phyloP scores from a whole-genome alignment of 64 coral and sea anemone genomes.

The Stichodactyla mertensii region DNA sequence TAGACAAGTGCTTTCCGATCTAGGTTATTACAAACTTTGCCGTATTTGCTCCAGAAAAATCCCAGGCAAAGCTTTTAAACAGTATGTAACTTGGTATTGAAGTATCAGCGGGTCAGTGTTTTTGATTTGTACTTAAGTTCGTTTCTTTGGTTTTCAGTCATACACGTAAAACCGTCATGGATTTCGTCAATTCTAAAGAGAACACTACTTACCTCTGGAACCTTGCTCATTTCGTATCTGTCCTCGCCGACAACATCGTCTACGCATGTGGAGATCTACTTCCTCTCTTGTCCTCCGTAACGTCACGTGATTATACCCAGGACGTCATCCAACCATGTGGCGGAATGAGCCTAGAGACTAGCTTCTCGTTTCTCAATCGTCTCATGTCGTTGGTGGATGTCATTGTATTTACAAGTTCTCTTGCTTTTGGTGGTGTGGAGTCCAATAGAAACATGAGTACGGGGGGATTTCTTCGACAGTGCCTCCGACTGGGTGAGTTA shows the following conservation, averaged over 20 bases:
- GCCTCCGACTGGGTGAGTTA: constrained; percentile 81
- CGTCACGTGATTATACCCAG: constrained; percentile 94
- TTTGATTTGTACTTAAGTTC: too few species aligned
- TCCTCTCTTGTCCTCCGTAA: constrained; percentile 87
- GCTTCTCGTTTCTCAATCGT: constrained; percentile 95
- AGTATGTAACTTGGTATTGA: too few species aligned
- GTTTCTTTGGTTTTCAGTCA: constrained; percentile 51
- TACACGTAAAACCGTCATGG: constrained; percentile 91
- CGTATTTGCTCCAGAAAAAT: too few species aligned
- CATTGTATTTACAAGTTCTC: constrained; percentile 95
- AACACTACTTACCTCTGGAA: constrained; percentile 94
- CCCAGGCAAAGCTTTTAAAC: too few species aligned
- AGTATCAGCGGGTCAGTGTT: too few species aligned
- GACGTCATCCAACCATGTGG: constrained; percentile 98
- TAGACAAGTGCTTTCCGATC: too few species aligned
- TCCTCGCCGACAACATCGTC: constrained; percentile 94
- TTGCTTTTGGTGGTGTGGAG: constrained; percentile 94
- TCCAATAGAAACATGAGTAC: constrained; percentile 83
- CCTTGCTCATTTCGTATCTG: constrained; percentile 88
- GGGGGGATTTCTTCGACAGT: constrained; percentile 91
- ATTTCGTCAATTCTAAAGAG: constrained; percentile 99
- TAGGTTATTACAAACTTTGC: too few species aligned
- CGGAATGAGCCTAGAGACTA: constrained; percentile 90
- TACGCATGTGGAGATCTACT: constrained; percentile 95
- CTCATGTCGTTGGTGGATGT: constrained; percentile 91